Percentiles rank a stretch among this genome's conserved stretches.
These are phyloP conservation scores for Pelobates fuscus DNA, from an alignment of 2,113 vertebrate genomes.

Conservation along the genomic window DNA sequence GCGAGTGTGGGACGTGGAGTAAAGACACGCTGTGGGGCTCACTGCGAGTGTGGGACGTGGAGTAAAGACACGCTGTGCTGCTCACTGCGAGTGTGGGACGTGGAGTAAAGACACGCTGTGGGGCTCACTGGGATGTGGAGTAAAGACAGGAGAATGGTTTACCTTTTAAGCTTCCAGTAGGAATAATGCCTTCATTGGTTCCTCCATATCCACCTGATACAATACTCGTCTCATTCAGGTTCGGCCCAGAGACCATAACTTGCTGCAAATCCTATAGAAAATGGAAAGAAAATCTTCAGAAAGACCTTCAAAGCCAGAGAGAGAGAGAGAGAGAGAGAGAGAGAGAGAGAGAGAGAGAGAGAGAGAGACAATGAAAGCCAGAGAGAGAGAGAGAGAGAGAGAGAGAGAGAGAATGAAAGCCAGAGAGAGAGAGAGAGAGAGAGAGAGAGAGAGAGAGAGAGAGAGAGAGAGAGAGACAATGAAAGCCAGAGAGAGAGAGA, in stretches of 20 bases:
- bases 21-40: too few species aligned
- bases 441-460: neutral
- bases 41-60: too few species aligned
- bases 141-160: too few species aligned
- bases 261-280: slow-evolving; percentile 88
- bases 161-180: slow-evolving; percentile 86
- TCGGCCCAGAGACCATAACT: slow-evolving; percentile 96
- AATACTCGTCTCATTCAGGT: slow-evolving; percentile 95
- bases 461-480: neutral
- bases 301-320: slow-evolving; percentile 22
- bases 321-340: slow-evolving; percentile 40
- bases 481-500: neutral
- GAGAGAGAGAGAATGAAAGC: neutral
- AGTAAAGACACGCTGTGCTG: too few species aligned
- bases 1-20: too few species aligned
- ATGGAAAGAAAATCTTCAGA: neutral
- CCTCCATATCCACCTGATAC: slow-evolving; percentile 95
- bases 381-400: neutral
- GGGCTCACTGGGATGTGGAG: too few species aligned
- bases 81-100: too few species aligned
- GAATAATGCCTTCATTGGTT: slow-evolving; percentile 87
- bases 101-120: too few species aligned
- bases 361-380: slow-evolving; percentile 50
- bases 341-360: slow-evolving; percentile 15
- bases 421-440: neutral